A percentile compares a stretch with the other conserved stretches of the same genome.
Conservation (phyloP, 1,140 invertebrate genomes). For the Diabrotica undecimpunctata region DNA sequence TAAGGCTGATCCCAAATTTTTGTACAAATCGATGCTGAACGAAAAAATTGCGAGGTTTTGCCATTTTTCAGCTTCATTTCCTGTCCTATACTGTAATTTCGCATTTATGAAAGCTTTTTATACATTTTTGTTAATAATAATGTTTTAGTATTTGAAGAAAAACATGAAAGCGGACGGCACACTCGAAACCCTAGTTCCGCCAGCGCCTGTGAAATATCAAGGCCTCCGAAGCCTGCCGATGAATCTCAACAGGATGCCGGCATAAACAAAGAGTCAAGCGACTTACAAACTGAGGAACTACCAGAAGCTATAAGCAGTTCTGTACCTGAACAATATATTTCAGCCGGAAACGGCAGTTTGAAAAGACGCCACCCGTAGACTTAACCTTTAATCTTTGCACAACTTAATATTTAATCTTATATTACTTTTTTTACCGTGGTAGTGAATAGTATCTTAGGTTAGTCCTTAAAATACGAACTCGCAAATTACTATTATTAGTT, state of each 20-base stretch:
- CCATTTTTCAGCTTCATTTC: too few species aligned
- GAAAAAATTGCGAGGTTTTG: too few species aligned
- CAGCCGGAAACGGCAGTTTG: conserved; percentile 11
- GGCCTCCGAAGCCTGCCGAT: conserved; percentile 24
- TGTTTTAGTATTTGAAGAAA: conserved; percentile 62
- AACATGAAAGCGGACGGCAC: conserved; percentile 45
- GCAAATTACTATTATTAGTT: neutral
- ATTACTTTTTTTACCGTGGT: conserved; percentile 1
- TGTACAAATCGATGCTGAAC: too few species aligned
- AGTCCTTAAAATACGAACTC: neutral
- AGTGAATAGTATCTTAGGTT: neutral
- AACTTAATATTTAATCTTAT: conserved; percentile 7
- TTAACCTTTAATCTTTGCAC: neutral
- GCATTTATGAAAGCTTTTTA: too few species aligned
- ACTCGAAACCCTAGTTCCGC: conserved; percentile 39
- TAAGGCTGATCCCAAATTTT: too few species aligned
- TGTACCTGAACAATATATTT: neutral
- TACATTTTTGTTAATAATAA: too few species aligned
- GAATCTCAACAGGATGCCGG: conserved; percentile 7
- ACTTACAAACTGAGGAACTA: neutral
- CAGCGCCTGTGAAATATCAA: conserved; percentile 32
- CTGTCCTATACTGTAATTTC: too few species aligned
- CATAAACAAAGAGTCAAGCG: conserved; percentile 16
- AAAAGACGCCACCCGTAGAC: conserved; percentile 25
- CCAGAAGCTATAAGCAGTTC: conserved; percentile 14